A percentile compares a stretch with the other conserved stretches of the same genome.
These are phyloP conservation scores for Psittacula echo DNA, from an alignment of 2,797 vertebrate species.

Conservation along the genomic window DNA sequence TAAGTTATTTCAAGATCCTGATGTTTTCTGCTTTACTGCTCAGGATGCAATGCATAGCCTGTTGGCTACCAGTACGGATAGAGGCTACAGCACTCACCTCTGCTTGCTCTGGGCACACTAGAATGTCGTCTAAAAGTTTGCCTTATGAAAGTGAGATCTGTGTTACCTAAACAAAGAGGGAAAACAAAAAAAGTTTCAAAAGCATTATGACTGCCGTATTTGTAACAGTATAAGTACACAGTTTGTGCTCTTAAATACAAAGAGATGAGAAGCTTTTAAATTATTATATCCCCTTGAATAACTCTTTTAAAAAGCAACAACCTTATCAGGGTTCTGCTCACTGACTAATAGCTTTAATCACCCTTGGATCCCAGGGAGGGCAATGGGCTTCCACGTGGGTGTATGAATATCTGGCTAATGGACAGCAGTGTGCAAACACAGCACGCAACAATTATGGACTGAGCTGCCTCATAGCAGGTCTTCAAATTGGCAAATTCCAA, in stretches of 20 bases:
- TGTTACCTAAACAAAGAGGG: conserved; percentile 22
- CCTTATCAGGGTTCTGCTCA: background rate
- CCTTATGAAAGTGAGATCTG: background rate
- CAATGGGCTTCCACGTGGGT: fast-evolving
- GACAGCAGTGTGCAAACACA: background rate
- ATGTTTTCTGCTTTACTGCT: background rate
- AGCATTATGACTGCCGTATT: background rate
- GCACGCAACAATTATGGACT: background rate
- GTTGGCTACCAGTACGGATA: background rate
- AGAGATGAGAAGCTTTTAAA: background rate
- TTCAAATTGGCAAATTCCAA: background rate
- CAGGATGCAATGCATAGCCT: background rate
- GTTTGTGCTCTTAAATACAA: background rate
- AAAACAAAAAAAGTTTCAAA: background rate
- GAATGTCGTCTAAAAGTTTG: background rate
- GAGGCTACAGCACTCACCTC: conserved; percentile 35
- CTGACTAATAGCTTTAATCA: background rate
- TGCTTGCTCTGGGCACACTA: background rate
- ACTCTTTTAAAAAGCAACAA: background rate
- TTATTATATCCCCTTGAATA: background rate
- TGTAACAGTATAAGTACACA: background rate
- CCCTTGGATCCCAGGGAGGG: background rate
- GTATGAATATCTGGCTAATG: background rate
- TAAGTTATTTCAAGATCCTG: background rate
- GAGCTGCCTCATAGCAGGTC: background rate